Evolutionary conservation across 2,888 invertebrate genomes (phyloP), one percentile per base, ranked within the genome.

Genomic region (Kuschelorhynchus macadamiae): DNA sequence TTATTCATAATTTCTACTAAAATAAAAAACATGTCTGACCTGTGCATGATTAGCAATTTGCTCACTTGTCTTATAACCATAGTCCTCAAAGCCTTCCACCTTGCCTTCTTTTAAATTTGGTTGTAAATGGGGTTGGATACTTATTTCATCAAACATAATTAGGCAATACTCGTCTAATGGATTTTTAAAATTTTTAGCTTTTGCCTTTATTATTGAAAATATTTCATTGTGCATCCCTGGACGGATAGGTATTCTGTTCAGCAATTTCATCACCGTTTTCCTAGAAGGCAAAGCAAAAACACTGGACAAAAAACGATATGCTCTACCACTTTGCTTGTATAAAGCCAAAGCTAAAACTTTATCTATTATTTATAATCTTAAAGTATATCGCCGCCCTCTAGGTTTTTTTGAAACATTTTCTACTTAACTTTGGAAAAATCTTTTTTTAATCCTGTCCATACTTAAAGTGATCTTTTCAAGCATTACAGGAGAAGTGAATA

Each of bases 91-190:
- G 3, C 69, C 61, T 1, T 17, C 30, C 2, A 68, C 33, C 1
- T 9, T 30, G 11, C 44, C 46, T 39, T 30, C 39, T 33, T 21
- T 30, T 14, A 20, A 42, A 57, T 63, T 70, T 42, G 47, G 63
- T 11, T 50, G 32, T n/a, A 74, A 30, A 52, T 55, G 12, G 41
- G 72, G 67, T 16, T 67, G 36, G 5, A 72, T 33, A 16, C 59
- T 47, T 49, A 74, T 71, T 63, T 74, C 72, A 56, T 74, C 73
- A 39, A 72, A 72, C 20, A 68, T 18, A 1, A 73, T 8, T 7
- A 61, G 7, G 57, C 66, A 72, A 3, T 41, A 55, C 47, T 63
- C 63, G 39, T 66, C 41, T 44, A 39, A 18, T n/a, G 20, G 32
- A 21, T 56, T 41, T 53, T 62, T 52, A 49, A 62, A 67, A 41